Conservation (phyloP, 2,113 vertebrate species). For the Sceloporus undulatus region DNA sequence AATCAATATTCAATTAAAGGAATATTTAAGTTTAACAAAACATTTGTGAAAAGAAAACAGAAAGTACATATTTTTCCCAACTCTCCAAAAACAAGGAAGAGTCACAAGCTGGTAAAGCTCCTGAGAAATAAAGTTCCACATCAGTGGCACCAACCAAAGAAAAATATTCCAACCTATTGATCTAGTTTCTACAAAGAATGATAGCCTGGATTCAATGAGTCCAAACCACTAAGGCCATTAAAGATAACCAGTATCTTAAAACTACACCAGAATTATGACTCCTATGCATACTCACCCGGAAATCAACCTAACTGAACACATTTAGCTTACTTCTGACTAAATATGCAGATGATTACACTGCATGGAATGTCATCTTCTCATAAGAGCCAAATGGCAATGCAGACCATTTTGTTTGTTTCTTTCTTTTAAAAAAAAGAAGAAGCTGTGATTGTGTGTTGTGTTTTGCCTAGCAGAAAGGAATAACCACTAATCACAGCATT, state of each 20-base stretch:
- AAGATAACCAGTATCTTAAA: not conserved
- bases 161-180: not conserved
- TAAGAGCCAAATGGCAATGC: not conserved
- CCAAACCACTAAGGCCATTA: not conserved
- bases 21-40: not conserved
- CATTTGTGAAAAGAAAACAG: no score
- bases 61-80: not conserved
- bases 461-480: slow-evolving; percentile 46
- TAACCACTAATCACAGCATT: slow-evolving; percentile 49
- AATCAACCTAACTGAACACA: not conserved
- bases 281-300: not conserved
- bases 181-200: not conserved
- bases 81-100: not conserved
- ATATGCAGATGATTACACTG: not conserved
- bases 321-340: not conserved
- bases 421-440: no score
- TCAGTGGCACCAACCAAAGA: no score
- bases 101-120: not conserved
- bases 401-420: not conserved
- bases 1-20: not conserved
- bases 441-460: slow-evolving; percentile 9
- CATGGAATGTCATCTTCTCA: not conserved
- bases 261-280: not conserved
- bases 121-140: not conserved
- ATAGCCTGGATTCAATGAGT: not conserved